Conservation (phyloP, 2,113 vertebrate genomes). For the Anguilla japonica region DNA sequence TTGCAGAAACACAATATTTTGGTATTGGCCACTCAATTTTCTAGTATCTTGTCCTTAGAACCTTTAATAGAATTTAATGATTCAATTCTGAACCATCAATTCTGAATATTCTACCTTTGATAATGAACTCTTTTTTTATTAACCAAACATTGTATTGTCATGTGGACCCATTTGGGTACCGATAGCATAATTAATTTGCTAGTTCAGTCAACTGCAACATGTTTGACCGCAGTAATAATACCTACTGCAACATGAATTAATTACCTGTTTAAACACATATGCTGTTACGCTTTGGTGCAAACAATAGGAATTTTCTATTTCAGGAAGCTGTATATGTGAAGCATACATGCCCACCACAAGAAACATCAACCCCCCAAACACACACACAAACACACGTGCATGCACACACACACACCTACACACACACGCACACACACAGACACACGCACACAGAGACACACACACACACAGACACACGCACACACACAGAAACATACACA, state of each 20-base stretch:
- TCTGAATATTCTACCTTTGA: no score
- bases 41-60: no score
- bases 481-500: background rate
- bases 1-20: no score
- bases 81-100: no score
- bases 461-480: background rate
- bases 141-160: no score
- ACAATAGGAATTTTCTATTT: background rate
- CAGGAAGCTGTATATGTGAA: background rate
- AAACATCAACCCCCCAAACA: background rate
- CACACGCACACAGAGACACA: background rate
- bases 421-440: background rate
- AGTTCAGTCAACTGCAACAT: background rate
- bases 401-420: background rate
- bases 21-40: no score
- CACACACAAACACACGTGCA: background rate
- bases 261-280: background rate
- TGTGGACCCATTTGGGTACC: no score
- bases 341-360: background rate
- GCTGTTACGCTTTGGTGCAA: background rate
- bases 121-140: no score
- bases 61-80: no score
- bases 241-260: background rate
- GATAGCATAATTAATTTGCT: background rate
- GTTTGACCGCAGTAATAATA: background rate